Conservation (phyloP, 2,797 vertebrate species). For the Sebastes dallii region DNA sequence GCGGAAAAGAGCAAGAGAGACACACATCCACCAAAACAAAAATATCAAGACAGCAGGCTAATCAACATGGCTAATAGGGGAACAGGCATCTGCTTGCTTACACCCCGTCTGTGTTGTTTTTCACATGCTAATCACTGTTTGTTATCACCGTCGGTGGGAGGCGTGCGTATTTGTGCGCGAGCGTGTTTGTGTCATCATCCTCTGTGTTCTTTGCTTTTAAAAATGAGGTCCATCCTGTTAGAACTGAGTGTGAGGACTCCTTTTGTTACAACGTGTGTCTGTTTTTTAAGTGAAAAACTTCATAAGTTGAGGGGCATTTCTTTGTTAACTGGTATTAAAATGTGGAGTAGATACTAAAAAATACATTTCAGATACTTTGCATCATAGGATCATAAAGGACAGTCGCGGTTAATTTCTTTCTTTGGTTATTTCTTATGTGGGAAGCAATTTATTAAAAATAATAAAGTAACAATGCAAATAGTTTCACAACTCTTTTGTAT, state of each 20-base stretch:
- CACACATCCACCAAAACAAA: constrained; percentile 80
- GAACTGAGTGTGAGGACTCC: constrained; percentile 3
- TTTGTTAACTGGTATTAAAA: constrained; percentile 7
- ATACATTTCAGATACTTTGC: neutral
- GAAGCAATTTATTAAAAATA: neutral
- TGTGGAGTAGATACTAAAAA: neutral
- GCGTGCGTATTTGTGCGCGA: constrained; percentile 60
- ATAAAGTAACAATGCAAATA: neutral
- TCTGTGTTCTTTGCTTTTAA: constrained; percentile 51
- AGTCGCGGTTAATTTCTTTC: neutral
- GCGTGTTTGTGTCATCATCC: constrained; percentile 47
- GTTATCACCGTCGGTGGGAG: constrained; percentile 76
- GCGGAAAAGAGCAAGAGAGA: constrained; percentile 32
- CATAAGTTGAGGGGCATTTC: neutral
- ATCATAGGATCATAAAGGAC: neutral
- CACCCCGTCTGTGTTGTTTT: constrained; percentile 76
- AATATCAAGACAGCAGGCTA: constrained; percentile 77
- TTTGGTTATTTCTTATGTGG: neutral
- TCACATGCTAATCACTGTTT: constrained; percentile 82
- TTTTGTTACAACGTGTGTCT: neutral
- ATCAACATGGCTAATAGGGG: constrained; percentile 76
- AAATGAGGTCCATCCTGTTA: constrained; percentile 34
- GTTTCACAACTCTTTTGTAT: neutral
- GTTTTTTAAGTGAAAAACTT: constrained; percentile 23
- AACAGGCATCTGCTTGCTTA: constrained; percentile 75